These are phyloP conservation scores for Apoda limacodes DNA, from an alignment of 2,888 invertebrate genomes.

Conservation along the genomic window DNA sequence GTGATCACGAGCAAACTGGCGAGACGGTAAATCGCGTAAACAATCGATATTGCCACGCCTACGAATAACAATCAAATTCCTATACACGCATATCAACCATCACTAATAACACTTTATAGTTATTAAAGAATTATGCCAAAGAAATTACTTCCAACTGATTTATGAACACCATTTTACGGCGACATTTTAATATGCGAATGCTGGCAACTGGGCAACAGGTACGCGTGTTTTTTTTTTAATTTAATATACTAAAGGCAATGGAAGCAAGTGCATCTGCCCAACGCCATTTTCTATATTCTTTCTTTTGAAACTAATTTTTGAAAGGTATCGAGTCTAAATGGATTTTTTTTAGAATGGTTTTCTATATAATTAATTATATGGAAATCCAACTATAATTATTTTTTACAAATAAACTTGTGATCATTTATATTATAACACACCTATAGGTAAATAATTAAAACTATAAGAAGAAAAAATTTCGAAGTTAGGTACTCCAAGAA, in stretches of 20 bases:
- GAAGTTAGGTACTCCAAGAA: no score
- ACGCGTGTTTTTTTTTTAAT: conserved; percentile 43
- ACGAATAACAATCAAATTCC: conserved; percentile 26
- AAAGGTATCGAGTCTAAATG: conserved; percentile 37
- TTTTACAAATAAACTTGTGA: no score
- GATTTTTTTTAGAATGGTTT: conserved; percentile 38
- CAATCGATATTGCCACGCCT: conserved; percentile 25
- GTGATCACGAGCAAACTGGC: conserved; percentile 13
- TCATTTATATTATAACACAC: no score
- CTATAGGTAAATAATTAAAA: no score
- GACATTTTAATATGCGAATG: conserved; percentile 59
- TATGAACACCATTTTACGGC: conserved; percentile 54
- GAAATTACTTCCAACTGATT: conserved; percentile 58
- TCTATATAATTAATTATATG: no score
- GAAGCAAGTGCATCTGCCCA: conserved; percentile 42
- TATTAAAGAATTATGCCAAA: conserved; percentile 50
- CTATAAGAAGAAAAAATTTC: no score
- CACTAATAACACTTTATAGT: conserved; percentile 61
- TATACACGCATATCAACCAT: conserved; percentile 40
- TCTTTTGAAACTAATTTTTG: conserved; percentile 40
- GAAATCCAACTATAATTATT: no score
- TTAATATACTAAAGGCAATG: conserved; percentile 41
- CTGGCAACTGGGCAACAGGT: no score
- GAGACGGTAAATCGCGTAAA: conserved; percentile 28
- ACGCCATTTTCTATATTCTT: conserved; percentile 41